These are phyloP conservation scores for Sinocyclocheilus grahami DNA, from an alignment of 2,113 vertebrate genomes.

Conservation along the genomic window DNA sequence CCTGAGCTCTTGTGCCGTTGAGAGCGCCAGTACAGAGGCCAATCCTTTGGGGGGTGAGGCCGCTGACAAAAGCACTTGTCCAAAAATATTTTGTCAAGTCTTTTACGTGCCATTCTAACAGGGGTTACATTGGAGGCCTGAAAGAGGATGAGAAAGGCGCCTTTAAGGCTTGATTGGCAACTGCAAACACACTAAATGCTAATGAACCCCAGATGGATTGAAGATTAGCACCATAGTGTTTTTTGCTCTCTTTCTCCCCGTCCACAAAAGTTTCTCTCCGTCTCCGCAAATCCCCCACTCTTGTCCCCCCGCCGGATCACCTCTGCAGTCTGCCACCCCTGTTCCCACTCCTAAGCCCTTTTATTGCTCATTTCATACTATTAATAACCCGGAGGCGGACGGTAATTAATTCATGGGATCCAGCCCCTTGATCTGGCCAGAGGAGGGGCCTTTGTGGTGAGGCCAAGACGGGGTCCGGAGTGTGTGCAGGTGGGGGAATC, in stretches of 20 bases:
- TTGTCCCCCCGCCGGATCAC: slow-evolving; percentile 42
- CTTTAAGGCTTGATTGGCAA: slow-evolving; percentile 87
- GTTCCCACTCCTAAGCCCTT: slow-evolving; percentile 66
- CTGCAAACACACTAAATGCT: slow-evolving; percentile 80
- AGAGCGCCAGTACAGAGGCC: slow-evolving; percentile 51
- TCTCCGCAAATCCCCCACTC: slow-evolving; percentile 45
- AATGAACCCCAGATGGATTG: slow-evolving; percentile 86
- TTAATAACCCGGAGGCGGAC: slow-evolving; percentile 80
- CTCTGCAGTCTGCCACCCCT: slow-evolving; percentile 63
- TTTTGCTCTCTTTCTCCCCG: slow-evolving; percentile 66
- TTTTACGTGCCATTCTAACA: slow-evolving; percentile 88
- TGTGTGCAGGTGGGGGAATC: slow-evolving; percentile 34
- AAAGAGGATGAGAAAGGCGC: slow-evolving; percentile 82
- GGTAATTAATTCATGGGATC: slow-evolving; percentile 78
- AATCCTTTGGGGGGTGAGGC: slow-evolving; percentile 45
- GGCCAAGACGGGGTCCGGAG: slow-evolving; percentile 43
- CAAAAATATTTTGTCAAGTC: slow-evolving; percentile 79
- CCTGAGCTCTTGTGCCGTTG: slow-evolving; percentile 71
- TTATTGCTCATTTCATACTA: slow-evolving; percentile 82
- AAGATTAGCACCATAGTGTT: slow-evolving; percentile 79
- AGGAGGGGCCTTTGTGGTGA: slow-evolving; percentile 67
- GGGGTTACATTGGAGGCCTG: slow-evolving; percentile 77
- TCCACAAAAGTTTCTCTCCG: slow-evolving; percentile 61
- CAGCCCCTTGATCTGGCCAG: slow-evolving; percentile 64
- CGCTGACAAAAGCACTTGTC: slow-evolving; percentile 79